Evolutionary conservation across 2,888 invertebrate species (phyloP).

Genomic region (Agrotis ipsilon): DNA sequence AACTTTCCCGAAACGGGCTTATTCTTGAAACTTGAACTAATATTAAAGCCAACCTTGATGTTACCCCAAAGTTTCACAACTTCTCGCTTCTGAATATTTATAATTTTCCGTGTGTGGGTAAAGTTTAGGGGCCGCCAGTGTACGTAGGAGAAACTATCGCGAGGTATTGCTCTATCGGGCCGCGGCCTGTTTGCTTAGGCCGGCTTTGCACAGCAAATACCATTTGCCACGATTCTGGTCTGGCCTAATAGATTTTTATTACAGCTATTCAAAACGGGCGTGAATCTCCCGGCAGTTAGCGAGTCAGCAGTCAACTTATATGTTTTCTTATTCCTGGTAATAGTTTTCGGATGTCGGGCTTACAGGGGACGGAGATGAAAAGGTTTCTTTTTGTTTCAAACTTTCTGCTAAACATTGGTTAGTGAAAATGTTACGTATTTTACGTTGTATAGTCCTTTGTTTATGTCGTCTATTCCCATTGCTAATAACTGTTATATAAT

Average conservation of each 20-base stretch:
- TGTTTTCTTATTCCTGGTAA: constrained; percentile 47
- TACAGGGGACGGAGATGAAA: constrained; percentile 2
- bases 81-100: constrained; percentile 57
- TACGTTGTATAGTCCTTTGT: too few species aligned
- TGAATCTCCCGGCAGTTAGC: constrained; percentile 49
- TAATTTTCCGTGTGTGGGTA: constrained; percentile 50
- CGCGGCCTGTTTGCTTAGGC: constrained; percentile 77
- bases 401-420: background rate
- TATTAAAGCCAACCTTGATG: constrained; percentile 51
- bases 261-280: constrained; percentile 67
- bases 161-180: constrained; percentile 76
- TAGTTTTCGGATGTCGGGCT: constrained; percentile 33
- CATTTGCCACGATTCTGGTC: constrained; percentile 75
- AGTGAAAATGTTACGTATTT: background rate
- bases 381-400: constrained; percentile 15
- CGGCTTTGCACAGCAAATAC: constrained; percentile 77
- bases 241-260: constrained; percentile 77
- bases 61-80: constrained; percentile 36
- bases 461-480: too few species aligned
- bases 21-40: constrained; percentile 47
- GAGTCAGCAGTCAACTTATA: constrained; percentile 49
- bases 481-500: too few species aligned
- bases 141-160: constrained; percentile 69
- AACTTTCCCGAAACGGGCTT: constrained; percentile 13
- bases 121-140: constrained; percentile 58